Conservation (phyloP, 1,140 invertebrate species). For the Trachymyrmex cornetzi region DNA sequence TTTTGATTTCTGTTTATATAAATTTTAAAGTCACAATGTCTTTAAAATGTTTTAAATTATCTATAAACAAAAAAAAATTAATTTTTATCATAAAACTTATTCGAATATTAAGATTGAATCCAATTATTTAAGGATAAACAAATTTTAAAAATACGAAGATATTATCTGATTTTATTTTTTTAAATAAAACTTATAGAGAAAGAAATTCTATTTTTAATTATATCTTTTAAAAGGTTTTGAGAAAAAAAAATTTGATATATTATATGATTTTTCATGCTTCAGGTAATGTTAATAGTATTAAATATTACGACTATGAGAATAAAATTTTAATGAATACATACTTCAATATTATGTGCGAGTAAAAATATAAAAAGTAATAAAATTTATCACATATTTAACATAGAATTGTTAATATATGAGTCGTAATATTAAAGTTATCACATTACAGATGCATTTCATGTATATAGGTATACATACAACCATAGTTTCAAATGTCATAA, state of each 20-base stretch:
- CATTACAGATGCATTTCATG: background rate
- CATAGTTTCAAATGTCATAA: background rate
- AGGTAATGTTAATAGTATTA: background rate
- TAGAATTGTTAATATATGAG: background rate
- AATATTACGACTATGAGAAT: background rate
- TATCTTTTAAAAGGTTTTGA: background rate
- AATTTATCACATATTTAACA: background rate
- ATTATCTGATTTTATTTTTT: background rate
- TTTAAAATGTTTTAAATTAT: background rate
- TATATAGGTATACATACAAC: background rate
- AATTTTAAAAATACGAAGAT: background rate
- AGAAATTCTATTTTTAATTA: background rate
- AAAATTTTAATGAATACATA: background rate
- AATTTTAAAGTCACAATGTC: background rate
- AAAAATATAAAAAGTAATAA: background rate
- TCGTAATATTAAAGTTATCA: background rate
- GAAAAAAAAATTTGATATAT: background rate
- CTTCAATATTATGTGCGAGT: background rate
- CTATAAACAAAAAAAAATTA: background rate
- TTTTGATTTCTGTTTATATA: background rate
- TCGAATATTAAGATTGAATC: background rate
- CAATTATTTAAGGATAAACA: background rate
- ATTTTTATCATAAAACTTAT: background rate
- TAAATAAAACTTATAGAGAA: background rate
- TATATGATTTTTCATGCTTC: background rate